These are phyloP conservation scores for Caligus rogercresseyi DNA, from an alignment of 1,140 invertebrate genomes.

Conservation along the genomic window DNA sequence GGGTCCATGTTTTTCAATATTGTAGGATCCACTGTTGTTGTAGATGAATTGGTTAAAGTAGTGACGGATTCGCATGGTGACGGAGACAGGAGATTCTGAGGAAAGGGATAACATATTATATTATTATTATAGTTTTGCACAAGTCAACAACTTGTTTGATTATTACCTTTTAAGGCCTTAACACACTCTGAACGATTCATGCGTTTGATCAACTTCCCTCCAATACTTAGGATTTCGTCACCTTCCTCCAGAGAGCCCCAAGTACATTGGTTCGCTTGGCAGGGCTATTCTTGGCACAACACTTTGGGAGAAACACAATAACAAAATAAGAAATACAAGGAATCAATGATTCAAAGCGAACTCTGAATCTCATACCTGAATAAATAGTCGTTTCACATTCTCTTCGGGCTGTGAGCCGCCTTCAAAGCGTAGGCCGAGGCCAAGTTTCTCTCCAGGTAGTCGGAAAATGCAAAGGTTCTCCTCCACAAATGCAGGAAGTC, in stretches of 20 bases:
- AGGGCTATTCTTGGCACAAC: slow-evolving; percentile 67
- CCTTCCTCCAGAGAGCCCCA: slow-evolving; percentile 61
- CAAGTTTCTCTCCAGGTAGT: slow-evolving; percentile 66
- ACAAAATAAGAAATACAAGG: not conserved
- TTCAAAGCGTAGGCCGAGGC: slow-evolving; percentile 78
- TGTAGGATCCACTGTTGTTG: not conserved
- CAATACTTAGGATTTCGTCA: slow-evolving; percentile 71
- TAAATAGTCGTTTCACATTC: slow-evolving; percentile 50
- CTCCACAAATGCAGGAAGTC: slow-evolving; percentile 16
- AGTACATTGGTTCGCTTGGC: slow-evolving; percentile 53
- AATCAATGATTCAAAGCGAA: not conserved
- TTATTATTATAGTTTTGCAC: not conserved
- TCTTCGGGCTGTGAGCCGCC: slow-evolving; percentile 49
- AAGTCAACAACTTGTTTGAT: not conserved
- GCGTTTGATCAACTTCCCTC: slow-evolving; percentile 47
- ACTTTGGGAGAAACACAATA: slow-evolving; percentile 28
- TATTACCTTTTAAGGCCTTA: slow-evolving; percentile 11
- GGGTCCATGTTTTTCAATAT: not conserved
- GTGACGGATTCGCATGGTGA: slow-evolving; percentile 12
- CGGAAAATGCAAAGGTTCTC: slow-evolving; percentile 49
- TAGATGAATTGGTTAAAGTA: slow-evolving; percentile 1
- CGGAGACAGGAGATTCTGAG: slow-evolving; percentile 10
- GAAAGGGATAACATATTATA: not conserved
- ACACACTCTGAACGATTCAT: slow-evolving; percentile 76
- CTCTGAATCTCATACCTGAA: slow-evolving; percentile 38